Conservation (phyloP, 2,797 vertebrate species). For the Ciconia nigra region DNA sequence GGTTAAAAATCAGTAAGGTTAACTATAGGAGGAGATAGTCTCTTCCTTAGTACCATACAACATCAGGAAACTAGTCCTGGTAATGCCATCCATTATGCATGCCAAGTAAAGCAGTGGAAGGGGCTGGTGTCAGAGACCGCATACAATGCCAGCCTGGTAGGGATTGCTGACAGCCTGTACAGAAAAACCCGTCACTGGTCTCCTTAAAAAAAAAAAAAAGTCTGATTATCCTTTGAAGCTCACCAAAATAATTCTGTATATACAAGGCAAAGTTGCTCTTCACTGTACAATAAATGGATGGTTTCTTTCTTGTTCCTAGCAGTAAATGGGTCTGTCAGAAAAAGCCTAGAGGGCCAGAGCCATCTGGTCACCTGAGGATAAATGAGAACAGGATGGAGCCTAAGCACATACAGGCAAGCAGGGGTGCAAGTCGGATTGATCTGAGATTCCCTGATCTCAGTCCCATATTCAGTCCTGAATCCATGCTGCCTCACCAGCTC, state of each 20-base stretch:
- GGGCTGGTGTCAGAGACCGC: neutral
- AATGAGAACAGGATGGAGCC: neutral
- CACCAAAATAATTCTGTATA: neutral
- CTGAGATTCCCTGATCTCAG: neutral
- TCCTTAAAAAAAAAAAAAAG: neutral
- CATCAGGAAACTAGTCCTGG: neutral
- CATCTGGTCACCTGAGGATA: neutral
- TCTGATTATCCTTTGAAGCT: neutral
- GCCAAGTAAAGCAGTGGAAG: neutral
- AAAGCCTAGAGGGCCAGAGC: fast-evolving
- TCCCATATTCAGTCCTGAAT: neutral
- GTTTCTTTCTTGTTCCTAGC: neutral
- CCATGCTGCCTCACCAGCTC: fast-evolving
- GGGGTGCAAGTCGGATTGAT: neutral
- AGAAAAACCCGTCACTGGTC: neutral
- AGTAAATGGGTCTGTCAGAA: neutral
- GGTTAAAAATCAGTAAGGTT: neutral
- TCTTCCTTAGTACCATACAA: neutral
- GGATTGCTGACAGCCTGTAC: neutral
- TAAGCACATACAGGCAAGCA: neutral
- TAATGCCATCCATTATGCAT: neutral
- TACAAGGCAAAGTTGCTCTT: neutral
- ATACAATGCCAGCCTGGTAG: neutral
- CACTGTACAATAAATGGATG: neutral
- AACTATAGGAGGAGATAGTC: neutral